These are phyloP conservation scores for Phenganax stokvisi DNA, from an alignment of 92 coral and sea anemone species.

Conservation along the genomic window DNA sequence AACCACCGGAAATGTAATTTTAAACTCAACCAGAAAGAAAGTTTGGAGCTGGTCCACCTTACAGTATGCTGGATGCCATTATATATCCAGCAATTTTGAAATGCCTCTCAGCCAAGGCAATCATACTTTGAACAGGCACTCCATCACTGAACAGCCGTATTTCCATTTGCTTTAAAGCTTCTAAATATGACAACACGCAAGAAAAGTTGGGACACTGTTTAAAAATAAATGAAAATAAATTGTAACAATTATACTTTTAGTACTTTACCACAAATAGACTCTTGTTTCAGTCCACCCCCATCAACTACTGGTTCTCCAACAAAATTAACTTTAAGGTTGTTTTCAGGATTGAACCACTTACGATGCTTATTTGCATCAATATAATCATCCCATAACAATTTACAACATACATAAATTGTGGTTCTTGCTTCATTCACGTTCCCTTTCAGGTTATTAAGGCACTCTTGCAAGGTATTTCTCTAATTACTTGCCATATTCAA, in stretches of 20 bases:
- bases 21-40: neutral
- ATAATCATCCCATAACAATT: conserved; percentile 13
- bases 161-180: neutral
- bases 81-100: neutral
- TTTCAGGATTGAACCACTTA: conserved; percentile 5
- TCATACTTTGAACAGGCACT: neutral
- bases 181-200: neutral
- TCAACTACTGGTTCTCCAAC: too few relatives aligned
- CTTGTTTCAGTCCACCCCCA: neutral
- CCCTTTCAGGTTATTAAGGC: neutral
- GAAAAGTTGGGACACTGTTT: too few relatives aligned
- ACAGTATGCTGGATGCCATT: conserved; percentile 1
- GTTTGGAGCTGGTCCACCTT: conserved; percentile 4
- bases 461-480: neutral
- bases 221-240: too few relatives aligned
- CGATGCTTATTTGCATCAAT: neutral
- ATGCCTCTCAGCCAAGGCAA: neutral
- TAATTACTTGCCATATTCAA: neutral
- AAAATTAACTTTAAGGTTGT: neutral
- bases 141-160: neutral
- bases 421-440: neutral
- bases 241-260: neutral
- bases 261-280: neutral
- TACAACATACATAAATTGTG: neutral
- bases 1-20: neutral